A percentile compares a stretch with the other conserved stretches of the same genome.
Evolutionary conservation across 1,140 invertebrate species (phyloP).

Genomic region (Sycobia sp.): DNA sequence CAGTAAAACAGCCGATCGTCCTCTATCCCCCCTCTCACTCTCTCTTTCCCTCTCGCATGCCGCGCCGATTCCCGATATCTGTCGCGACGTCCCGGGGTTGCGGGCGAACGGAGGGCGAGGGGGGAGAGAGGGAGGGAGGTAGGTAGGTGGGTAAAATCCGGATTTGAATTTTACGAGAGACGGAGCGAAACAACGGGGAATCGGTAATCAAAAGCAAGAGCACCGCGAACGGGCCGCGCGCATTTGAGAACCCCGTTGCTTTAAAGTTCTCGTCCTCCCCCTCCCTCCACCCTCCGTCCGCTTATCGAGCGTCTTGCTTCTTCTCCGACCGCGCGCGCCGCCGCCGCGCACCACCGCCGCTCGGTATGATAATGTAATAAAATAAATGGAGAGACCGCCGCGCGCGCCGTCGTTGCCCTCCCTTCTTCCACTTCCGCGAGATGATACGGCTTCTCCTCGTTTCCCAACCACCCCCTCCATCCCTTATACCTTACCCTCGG

Average conservation of each 20-base stretch:
- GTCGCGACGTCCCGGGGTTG: neutral
- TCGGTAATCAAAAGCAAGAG: conserved; percentile 33
- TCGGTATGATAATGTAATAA: conserved; percentile 65
- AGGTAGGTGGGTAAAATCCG: too few relatives aligned
- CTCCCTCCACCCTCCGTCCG: too few relatives aligned
- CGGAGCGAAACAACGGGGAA: conserved; percentile 26
- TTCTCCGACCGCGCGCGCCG: neutral
- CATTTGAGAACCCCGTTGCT: conserved; percentile 57
- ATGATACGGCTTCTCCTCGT: too few relatives aligned
- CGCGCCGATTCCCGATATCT: too few relatives aligned
- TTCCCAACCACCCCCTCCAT: neutral
- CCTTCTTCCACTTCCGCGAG: conserved; percentile 24
- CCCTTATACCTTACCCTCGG: neutral
- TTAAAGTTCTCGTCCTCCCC: too few relatives aligned
- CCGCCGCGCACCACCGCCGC: conserved; percentile 30
- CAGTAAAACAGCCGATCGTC: neutral
- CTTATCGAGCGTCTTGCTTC: conserved; percentile 55
- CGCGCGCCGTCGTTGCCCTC: conserved; percentile 20
- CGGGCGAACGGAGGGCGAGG: too few relatives aligned
- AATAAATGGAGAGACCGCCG: conserved; percentile 57
- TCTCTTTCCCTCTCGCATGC: too few relatives aligned
- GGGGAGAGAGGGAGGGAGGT: too few relatives aligned
- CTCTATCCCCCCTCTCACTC: too few relatives aligned
- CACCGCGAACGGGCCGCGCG: too few relatives aligned
- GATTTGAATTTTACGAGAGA: conserved; percentile 33